Base-by-base conservation (phyloP, 2,797 vertebrate species). In the Agapornis canus region DNA sequence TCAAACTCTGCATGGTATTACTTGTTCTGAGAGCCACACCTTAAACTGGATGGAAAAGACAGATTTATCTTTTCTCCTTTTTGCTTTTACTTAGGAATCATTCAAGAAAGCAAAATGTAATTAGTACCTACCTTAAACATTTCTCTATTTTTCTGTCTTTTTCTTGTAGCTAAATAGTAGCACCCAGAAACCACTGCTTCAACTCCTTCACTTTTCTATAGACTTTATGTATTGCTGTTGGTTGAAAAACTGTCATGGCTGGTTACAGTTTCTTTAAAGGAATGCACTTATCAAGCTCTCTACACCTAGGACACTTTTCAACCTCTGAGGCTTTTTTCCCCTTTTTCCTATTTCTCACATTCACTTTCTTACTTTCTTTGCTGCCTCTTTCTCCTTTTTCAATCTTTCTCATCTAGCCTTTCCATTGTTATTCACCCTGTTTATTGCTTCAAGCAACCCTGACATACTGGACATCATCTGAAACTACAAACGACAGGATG, bases 401-500 rank as follows among this genome's bases (percentile, higher is more conserved):
- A 97, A 97, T 97, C 98, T 98, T 96, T 96, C 97, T 95, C 96
- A 79, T 96, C 96, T 89, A 63, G 94, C 95, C 96, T 98, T 98
- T 98, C 98, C 97, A 98, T 98, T 99, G 99, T 99, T 99, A 99
- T 98, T 99, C 98, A 98, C 98, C 98, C 98, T 96, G 98, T 98
- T 99, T 98, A 98, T 98, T 99, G 99, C 99, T 98, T 98, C 97
- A 97, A 99, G 99, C 99, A 98, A 98, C 98, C 97, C 97, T 98
- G 99, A 98, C 97, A 98, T 98, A 98, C 98, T 98, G 99, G 99
- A 98, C 99, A 98, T 99, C 99, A 99, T 98, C 98, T 98, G 98
- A 99, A 99, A 99, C 99, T 98, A 98, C 99, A 98, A 98, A 98
- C 98, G 99, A 99, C 99, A 99, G 99, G 99, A 99, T 98, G 99